A percentile compares a stretch with the other conserved stretches of the same genome.
phyloP scores from a whole-genome alignment of 2,113 vertebrate species.

The Xiphias gladius region DNA sequence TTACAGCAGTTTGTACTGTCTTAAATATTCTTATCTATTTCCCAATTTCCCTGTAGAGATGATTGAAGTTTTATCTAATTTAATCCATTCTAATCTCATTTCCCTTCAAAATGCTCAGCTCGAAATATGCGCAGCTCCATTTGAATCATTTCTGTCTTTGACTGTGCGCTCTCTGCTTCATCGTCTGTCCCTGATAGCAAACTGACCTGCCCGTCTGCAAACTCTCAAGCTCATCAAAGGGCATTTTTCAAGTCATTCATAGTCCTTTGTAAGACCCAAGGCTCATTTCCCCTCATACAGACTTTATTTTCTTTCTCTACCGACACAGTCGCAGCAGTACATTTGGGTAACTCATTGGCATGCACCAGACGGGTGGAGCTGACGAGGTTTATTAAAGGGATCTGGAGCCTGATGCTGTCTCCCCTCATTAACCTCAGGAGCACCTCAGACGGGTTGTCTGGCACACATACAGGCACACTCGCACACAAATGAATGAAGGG shows the following conservation, averaged over 20 bases:
- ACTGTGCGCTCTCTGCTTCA: neutral
- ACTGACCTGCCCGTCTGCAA: conserved; percentile 21
- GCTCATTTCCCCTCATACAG: conserved; percentile 30
- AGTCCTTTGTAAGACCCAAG: neutral
- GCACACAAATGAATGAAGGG: conserved; percentile 17
- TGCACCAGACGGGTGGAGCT: conserved; percentile 45
- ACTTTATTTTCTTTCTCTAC: conserved; percentile 26
- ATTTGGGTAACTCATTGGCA: conserved; percentile 62
- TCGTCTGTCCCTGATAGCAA: conserved; percentile 16
- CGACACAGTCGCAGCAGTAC: conserved; percentile 6
- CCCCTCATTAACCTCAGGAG: conserved; percentile 74
- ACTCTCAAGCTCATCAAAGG: conserved; percentile 35
- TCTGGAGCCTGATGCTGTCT: conserved; percentile 68
- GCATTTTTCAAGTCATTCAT: conserved; percentile 15
- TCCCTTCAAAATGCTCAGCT: neutral
- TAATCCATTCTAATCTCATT: conserved; percentile 17
- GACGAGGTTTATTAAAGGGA: conserved; percentile 75
- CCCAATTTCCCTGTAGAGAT: neutral
- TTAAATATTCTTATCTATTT: neutral
- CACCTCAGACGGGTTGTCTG: conserved; percentile 64
- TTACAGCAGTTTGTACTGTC: neutral
- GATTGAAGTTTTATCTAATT: conserved; percentile 5
- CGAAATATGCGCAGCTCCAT: neutral
- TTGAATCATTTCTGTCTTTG: neutral
- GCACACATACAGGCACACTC: conserved; percentile 17